These are phyloP conservation scores for Euphydryas editha DNA, from an alignment of 2,888 invertebrate genomes.

Conservation along the genomic window DNA sequence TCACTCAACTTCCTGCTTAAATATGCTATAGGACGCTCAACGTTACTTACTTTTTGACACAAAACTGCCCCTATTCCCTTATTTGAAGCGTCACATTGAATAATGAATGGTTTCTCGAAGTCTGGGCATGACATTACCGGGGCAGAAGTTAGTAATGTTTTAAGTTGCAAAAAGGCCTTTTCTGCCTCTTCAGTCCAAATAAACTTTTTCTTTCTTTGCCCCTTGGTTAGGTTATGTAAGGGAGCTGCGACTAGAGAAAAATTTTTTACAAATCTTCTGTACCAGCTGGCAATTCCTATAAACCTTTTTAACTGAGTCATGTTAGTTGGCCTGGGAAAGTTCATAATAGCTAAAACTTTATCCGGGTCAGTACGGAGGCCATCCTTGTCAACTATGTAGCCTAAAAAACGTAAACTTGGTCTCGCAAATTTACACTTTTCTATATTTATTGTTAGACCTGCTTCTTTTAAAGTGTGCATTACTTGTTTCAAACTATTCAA, in stretches of 20 bases:
- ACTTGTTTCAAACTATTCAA: conserved; percentile 25
- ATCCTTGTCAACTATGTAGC: conserved; percentile 33
- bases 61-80: neutral
- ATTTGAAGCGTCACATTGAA: neutral
- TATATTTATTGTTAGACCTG: conserved; percentile 35
- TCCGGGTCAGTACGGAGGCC: conserved; percentile 21
- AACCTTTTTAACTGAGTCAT: conserved; percentile 39
- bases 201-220: too few species aligned
- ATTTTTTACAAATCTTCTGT: conserved; percentile 2
- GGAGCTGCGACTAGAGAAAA: too few species aligned
- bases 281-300: conserved; percentile 37
- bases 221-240: too few species aligned
- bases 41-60: neutral
- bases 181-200: neutral
- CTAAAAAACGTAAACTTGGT: conserved; percentile 30
- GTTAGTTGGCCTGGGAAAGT: conserved; percentile 39
- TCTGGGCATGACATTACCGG: neutral
- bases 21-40: neutral
- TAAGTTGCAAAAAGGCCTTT: neutral
- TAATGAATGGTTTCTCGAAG: neutral
- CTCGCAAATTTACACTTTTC: conserved; percentile 34
- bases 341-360: conserved; percentile 38
- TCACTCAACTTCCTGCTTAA: neutral
- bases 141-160: neutral
- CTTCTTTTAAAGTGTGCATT: conserved; percentile 19